Conservation (phyloP, 2,888 invertebrate species). For the Elysia crispata region DNA sequence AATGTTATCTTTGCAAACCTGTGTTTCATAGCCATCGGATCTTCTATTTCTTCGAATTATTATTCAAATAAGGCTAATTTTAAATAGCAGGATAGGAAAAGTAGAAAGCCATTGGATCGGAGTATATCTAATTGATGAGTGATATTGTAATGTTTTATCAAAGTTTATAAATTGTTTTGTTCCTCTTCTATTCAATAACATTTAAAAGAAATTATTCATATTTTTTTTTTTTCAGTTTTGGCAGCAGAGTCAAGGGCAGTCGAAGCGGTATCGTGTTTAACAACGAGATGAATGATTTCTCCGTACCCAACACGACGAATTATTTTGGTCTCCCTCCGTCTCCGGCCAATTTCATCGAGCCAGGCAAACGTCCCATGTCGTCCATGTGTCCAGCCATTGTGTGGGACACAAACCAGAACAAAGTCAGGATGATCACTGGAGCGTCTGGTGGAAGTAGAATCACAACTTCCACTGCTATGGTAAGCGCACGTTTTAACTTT, state of each 20-base stretch:
- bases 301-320: conserved; percentile 81
- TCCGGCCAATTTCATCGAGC: conserved; percentile 88
- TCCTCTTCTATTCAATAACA: too few species aligned
- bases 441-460: conserved; percentile 94
- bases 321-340: conserved; percentile 82
- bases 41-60: too few species aligned
- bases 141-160: too few species aligned
- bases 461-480: conserved; percentile 84
- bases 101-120: too few species aligned
- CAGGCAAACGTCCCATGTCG: conserved; percentile 90
- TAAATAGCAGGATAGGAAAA: too few species aligned
- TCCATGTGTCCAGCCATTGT: conserved; percentile 93
- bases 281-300: conserved; percentile 95
- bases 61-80: too few species aligned
- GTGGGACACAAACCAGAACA: conserved; percentile 80
- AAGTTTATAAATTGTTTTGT: too few species aligned
- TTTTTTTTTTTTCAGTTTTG: conserved; percentile 89
- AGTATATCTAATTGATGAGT: too few species aligned
- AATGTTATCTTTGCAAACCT: too few species aligned
- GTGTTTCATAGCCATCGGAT: too few species aligned
- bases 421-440: conserved; percentile 85
- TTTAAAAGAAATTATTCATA: too few species aligned
- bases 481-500: conserved; percentile 54
- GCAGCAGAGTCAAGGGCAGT: conserved; percentile 81
- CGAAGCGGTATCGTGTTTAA: conserved; percentile 90